Conservation (phyloP, 2,797 vertebrate species). For the Carapus acus region DNA sequence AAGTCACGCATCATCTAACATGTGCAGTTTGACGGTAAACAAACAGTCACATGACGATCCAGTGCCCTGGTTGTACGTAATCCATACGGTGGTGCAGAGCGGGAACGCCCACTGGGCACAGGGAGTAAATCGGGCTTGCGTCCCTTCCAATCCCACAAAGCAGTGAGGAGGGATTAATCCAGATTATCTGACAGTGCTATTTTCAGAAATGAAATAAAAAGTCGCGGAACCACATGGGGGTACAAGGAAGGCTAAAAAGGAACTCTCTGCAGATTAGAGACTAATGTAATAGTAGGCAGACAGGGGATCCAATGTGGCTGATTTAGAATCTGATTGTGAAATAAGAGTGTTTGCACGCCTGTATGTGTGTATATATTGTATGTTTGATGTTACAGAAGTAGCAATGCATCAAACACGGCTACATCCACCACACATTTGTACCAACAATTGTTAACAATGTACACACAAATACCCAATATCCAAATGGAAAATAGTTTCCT, state of each 20-base stretch:
- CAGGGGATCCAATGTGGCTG: neutral
- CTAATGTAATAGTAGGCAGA: slow-evolving; percentile 1
- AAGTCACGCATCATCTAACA: slow-evolving; percentile 41
- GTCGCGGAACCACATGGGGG: slow-evolving; percentile 32
- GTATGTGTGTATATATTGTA: too few species aligned
- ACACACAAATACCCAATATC: too few species aligned
- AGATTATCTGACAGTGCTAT: slow-evolving; percentile 63
- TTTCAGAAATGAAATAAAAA: slow-evolving; percentile 57
- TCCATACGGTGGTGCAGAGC: slow-evolving; percentile 23
- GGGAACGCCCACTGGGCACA: slow-evolving; percentile 15
- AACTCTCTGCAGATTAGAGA: slow-evolving; percentile 17
- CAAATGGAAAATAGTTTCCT: too few species aligned
- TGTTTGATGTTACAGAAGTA: too few species aligned
- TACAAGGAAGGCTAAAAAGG: slow-evolving; percentile 34
- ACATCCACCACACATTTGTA: too few species aligned
- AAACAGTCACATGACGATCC: slow-evolving; percentile 49
- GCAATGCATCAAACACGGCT: too few species aligned
- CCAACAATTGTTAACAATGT: too few species aligned
- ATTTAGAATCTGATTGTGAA: too few species aligned
- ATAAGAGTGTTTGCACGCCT: too few species aligned
- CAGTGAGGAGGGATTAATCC: slow-evolving; percentile 52
- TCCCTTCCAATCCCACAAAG: slow-evolving; percentile 42
- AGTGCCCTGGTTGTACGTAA: slow-evolving; percentile 7
- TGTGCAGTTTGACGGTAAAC: slow-evolving; percentile 43
- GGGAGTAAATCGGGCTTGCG: slow-evolving; percentile 13